A percentile compares a stretch with the other conserved stretches of the same genome.
Conservation (phyloP, 2,888 invertebrate species). For the Parascotia fuliginaria region DNA sequence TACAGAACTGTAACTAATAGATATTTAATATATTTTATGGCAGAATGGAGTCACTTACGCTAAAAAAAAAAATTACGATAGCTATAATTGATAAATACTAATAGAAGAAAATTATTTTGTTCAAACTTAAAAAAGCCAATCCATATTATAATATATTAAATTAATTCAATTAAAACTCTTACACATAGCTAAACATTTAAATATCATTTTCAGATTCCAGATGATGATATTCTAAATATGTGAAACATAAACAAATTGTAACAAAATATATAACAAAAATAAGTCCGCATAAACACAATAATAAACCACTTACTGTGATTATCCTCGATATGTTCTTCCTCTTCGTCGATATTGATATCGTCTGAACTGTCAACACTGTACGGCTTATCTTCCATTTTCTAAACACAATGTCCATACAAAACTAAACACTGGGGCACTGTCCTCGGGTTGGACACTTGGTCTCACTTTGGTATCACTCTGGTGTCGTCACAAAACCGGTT, state of each 20-base stretch:
- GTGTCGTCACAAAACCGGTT: constrained; percentile 81
- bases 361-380: constrained; percentile 84
- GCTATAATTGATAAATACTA: too few species aligned
- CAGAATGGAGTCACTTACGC: too few species aligned
- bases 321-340: constrained; percentile 76
- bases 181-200: too few species aligned
- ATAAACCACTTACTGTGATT: constrained; percentile 70
- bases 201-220: too few species aligned
- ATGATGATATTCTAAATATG: too few species aligned
- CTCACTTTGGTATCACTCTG: constrained; percentile 70
- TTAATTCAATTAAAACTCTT: too few species aligned
- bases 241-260: neutral
- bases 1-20: too few species aligned
- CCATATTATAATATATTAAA: too few species aligned
- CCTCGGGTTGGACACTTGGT: constrained; percentile 49
- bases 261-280: constrained; percentile 15
- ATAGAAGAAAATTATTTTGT: too few species aligned
- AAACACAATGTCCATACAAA: constrained; percentile 67
- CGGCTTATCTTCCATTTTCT: constrained; percentile 82
- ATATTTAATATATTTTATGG: too few species aligned
- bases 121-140: too few species aligned
- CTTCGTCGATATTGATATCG: constrained; percentile 81
- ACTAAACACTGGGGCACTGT: constrained; percentile 73
- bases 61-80: too few species aligned
- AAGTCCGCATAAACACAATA: constrained; percentile 11